These are phyloP conservation scores for Penaeus vannamei DNA, from an alignment of 1,140 invertebrate genomes.

Conservation along the genomic window DNA sequence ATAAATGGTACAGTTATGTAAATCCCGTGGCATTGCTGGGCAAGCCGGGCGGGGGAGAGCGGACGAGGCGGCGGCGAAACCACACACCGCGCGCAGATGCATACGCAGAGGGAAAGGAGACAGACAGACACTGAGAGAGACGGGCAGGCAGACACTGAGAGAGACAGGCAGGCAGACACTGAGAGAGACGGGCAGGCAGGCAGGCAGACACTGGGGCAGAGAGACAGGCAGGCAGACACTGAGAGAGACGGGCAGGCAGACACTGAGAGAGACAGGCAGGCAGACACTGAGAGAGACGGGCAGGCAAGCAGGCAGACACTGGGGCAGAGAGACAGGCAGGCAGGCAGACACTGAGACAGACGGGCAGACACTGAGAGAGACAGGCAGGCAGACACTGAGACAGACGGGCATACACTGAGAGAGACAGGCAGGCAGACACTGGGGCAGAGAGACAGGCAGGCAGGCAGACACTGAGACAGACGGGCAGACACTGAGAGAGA, in stretches of 20 bases:
- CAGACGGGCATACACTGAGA: background rate
- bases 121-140: background rate
- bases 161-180: no score
- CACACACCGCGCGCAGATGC: no score
- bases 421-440: slow-evolving; percentile 29
- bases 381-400: slow-evolving; percentile 28
- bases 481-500: slow-evolving; percentile 31
- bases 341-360: no score
- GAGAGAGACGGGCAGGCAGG: slow-evolving; percentile 25
- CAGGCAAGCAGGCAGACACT: no score
- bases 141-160: slow-evolving; percentile 22
- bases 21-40: no score
- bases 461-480: slow-evolving; percentile 3
- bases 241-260: no score
- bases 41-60: no score
- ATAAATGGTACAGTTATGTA: no score
- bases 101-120: no score
- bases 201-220: background rate
- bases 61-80: no score
- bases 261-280: slow-evolving; percentile 27
- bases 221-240: slow-evolving; percentile 30
- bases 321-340: slow-evolving; percentile 23
- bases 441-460: no score
- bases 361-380: slow-evolving; percentile 1
- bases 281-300: no score